phyloP scores from a whole-genome alignment of 2,113 vertebrate genomes.

The Carassius carassius region DNA sequence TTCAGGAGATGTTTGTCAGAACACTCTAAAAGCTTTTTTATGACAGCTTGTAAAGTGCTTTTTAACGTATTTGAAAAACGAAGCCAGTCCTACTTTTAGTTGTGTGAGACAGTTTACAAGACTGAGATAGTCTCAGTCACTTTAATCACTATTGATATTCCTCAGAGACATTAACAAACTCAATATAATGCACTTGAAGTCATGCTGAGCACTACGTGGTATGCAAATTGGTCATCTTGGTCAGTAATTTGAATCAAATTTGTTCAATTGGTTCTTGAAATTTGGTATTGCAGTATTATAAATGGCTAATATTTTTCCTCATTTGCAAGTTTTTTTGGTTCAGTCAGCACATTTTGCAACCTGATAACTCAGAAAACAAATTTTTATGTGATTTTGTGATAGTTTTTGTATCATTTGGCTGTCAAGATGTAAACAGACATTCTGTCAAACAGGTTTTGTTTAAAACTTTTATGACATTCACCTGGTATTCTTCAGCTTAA shows the following conservation, averaged over 20 bases:
- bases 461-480: neutral
- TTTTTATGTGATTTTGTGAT: neutral
- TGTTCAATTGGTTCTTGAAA: neutral
- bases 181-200: slow-evolving; percentile 1
- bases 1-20: slow-evolving; percentile 26
- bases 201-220: neutral
- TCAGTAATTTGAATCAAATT: neutral
- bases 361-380: neutral
- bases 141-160: neutral
- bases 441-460: neutral
- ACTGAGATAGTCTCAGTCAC: neutral
- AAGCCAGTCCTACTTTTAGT: slow-evolving; percentile 61
- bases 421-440: neutral
- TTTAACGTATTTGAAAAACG: slow-evolving; percentile 64
- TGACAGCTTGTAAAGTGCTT: slow-evolving; percentile 66
- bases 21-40: slow-evolving; percentile 68
- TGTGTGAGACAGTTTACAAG: neutral
- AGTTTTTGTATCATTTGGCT: neutral
- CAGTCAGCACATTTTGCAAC: neutral
- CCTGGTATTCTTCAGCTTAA: neutral
- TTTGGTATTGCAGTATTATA: neutral
- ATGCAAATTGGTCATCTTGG: neutral
- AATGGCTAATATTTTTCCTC: neutral
- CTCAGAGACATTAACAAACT: neutral
- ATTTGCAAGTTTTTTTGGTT: neutral